Percentiles rank a stretch among this genome's conserved stretches.
Conservation (phyloP, 2,113 vertebrate genomes). For the Alethe diademata region DNA sequence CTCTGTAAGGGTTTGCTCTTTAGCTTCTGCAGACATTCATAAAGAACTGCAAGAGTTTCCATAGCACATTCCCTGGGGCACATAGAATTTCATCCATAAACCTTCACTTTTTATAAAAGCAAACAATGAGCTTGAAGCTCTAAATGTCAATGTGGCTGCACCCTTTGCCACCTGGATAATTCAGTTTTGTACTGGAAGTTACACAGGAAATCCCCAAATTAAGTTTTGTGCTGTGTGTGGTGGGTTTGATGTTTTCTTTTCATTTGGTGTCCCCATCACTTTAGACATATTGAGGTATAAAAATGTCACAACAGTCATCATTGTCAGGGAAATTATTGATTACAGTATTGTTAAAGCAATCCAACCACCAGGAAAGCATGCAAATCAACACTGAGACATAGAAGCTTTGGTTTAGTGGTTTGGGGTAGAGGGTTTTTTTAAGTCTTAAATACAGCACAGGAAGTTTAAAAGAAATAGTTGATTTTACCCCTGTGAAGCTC, state of each 20-base stretch:
- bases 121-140: neutral
- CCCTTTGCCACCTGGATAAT: neutral
- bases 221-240: neutral
- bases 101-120: neutral
- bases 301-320: neutral
- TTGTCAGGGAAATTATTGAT: neutral
- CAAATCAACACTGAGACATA: neutral
- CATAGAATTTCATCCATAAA: neutral
- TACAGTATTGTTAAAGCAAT: neutral
- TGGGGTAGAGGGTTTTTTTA: neutral
- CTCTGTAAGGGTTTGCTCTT: neutral
- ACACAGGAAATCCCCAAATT: neutral
- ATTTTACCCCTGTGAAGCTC: conserved; percentile 28
- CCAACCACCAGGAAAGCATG: neutral
- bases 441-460: neutral
- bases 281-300: neutral
- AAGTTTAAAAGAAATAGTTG: conserved; percentile 28
- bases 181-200: neutral
- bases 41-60: neutral
- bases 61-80: neutral
- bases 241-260: neutral
- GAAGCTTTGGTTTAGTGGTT: neutral
- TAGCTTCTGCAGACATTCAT: neutral
- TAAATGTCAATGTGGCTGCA: neutral
- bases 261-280: neutral